phyloP scores from a whole-genome alignment of 2,888 invertebrate genomes.

The Luperina testacea region DNA sequence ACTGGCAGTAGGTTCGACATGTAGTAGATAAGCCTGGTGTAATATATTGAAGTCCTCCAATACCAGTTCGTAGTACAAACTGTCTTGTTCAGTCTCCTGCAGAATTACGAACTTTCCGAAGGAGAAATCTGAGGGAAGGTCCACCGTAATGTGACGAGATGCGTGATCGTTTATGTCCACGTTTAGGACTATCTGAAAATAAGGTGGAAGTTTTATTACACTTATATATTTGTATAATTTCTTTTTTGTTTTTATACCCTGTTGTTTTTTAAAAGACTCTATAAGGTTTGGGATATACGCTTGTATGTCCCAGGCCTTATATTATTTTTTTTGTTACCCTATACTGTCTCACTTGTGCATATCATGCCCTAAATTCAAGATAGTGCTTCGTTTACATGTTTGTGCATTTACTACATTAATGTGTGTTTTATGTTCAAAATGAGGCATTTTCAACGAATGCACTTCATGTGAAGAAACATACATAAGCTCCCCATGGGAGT shows the following conservation, averaged over 20 bases:
- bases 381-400: conserved; percentile 6
- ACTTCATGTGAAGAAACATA: background rate
- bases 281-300: too few species aligned
- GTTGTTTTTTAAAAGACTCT: too few species aligned
- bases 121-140: conserved; percentile 80
- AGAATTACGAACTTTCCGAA: conserved; percentile 81
- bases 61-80: conserved; percentile 91
- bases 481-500: background rate
- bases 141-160: conserved; percentile 78
- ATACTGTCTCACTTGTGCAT: background rate
- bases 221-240: too few species aligned
- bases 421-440: background rate
- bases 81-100: conserved; percentile 89
- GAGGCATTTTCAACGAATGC: background rate
- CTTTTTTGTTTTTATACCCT: too few species aligned
- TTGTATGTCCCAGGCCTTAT: too few species aligned
- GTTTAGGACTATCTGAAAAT: conserved; percentile 90
- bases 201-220: conserved; percentile 34
- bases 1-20: conserved; percentile 89
- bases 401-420: background rate
- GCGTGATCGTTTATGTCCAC: conserved; percentile 91
- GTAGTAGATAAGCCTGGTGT: conserved; percentile 91
- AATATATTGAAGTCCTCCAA: conserved; percentile 90
- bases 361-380: background rate
- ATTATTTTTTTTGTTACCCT: too few species aligned